These are phyloP conservation scores for Vanacampus margaritifer DNA, from an alignment of 2,113 vertebrate genomes.

Conservation along the genomic window DNA sequence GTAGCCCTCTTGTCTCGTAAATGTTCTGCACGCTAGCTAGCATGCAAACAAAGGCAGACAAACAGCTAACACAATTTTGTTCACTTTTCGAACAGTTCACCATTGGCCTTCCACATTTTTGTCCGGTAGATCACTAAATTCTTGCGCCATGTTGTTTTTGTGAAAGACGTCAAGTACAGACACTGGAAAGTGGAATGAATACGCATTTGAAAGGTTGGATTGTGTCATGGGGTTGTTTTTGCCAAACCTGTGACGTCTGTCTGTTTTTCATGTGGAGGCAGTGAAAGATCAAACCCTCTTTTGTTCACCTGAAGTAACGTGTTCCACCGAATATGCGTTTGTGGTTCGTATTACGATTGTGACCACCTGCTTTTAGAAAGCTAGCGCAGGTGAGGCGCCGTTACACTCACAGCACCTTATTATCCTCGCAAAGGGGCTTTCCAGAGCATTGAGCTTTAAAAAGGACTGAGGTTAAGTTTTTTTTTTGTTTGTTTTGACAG, in stretches of 20 bases:
- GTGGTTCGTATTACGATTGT: slow-evolving; percentile 39
- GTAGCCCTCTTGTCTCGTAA: too few species aligned
- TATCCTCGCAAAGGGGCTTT: slow-evolving; percentile 35
- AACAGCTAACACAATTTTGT: too few species aligned
- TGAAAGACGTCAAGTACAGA: not conserved
- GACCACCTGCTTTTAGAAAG: slow-evolving; percentile 54
- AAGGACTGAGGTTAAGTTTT: not conserved
- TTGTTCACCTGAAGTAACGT: slow-evolving; percentile 20
- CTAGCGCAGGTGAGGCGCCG: slow-evolving; percentile 46
- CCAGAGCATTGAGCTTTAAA: slow-evolving; percentile 25
- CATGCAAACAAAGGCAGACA: too few species aligned
- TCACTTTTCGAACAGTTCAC: not conserved
- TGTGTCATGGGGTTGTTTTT: slow-evolving; percentile 21
- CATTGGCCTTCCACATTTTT: not conserved
- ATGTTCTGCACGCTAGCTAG: too few species aligned
- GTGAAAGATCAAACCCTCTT: slow-evolving; percentile 46
- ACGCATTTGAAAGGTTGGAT: not conserved
- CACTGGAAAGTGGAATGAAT: not conserved
- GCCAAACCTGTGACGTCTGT: slow-evolving; percentile 42
- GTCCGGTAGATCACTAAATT: not conserved
- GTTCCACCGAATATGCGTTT: slow-evolving; percentile 55
- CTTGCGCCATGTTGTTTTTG: slow-evolving; percentile 6
- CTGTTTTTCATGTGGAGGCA: slow-evolving; percentile 36
- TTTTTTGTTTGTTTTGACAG: not conserved
- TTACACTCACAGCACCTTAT: slow-evolving; percentile 23